Evolutionary conservation across 2,888 invertebrate genomes (phyloP).

Genomic region (Dryadula phaetusa): DNA sequence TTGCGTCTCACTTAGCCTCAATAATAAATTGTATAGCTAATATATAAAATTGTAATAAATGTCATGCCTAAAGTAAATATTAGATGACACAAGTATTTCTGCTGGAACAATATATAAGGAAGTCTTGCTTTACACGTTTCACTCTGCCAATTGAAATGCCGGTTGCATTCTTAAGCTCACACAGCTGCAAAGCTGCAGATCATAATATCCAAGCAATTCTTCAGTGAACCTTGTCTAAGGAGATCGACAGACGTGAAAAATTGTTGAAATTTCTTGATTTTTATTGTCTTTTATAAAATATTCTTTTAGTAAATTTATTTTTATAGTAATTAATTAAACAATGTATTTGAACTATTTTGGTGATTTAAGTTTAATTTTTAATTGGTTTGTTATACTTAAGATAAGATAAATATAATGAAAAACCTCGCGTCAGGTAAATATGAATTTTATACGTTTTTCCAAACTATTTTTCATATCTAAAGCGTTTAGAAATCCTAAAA

Average conservation of each 20-base stretch:
- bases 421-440: no score
- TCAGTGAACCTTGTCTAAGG: not conserved
- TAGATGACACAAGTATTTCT: not conserved
- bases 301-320: not conserved
- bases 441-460: no score
- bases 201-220: constrained; percentile 13
- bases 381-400: no score
- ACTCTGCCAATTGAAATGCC: constrained; percentile 7
- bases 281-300: not conserved
- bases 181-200: constrained; percentile 14
- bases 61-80: not conserved
- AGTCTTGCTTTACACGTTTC: not conserved
- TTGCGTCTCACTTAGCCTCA: no score
- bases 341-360: no score
- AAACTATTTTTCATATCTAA: no score
- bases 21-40: no score
- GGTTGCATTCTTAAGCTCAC: not conserved
- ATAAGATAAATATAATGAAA: no score
- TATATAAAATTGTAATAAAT: not conserved
- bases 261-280: not conserved
- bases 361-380: no score
- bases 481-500: no score
- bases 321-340: no score
- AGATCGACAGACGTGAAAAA: not conserved
- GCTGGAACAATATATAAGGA: constrained; percentile 7